These are phyloP conservation scores for Rhincodon typus DNA, from an alignment of 2,797 vertebrate genomes.

Conservation along the genomic window DNA sequence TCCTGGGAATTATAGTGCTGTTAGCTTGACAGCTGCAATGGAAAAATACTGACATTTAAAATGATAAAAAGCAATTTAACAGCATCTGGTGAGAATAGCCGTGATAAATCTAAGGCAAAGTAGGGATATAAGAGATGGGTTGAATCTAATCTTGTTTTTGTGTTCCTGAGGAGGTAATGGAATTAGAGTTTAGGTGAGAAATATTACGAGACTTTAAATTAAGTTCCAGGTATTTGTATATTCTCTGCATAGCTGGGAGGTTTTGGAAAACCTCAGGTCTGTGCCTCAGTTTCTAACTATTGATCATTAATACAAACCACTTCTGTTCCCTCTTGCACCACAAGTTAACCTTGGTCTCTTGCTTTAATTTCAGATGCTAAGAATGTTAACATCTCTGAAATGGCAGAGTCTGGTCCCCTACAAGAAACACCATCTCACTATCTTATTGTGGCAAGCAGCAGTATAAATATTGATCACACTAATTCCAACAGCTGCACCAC, in stretches of 20 bases:
- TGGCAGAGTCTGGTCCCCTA: neutral
- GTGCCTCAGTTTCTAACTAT: neutral
- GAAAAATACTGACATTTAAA: neutral
- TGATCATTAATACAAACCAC: neutral
- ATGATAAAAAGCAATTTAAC: neutral
- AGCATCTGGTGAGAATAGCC: neutral
- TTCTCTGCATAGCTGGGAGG: neutral
- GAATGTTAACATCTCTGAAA: neutral
- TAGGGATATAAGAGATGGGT: neutral
- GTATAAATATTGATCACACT: neutral
- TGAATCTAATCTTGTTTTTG: neutral
- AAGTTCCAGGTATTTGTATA: neutral
- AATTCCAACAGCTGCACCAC: neutral
- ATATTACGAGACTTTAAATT: neutral
- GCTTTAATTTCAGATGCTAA: neutral
- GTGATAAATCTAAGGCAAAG: neutral
- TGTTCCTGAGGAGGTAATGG: neutral
- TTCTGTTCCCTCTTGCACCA: neutral
- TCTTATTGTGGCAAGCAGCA: neutral
- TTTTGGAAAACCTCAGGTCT: neutral
- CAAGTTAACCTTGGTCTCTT: neutral
- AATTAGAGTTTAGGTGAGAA: neutral
- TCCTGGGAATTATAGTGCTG: neutral
- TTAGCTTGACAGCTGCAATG: slow-evolving; percentile 15
- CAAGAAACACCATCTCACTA: neutral